phyloP scores from a whole-genome alignment of 2,797 vertebrate species.

The Fringilla coelebs region DNA sequence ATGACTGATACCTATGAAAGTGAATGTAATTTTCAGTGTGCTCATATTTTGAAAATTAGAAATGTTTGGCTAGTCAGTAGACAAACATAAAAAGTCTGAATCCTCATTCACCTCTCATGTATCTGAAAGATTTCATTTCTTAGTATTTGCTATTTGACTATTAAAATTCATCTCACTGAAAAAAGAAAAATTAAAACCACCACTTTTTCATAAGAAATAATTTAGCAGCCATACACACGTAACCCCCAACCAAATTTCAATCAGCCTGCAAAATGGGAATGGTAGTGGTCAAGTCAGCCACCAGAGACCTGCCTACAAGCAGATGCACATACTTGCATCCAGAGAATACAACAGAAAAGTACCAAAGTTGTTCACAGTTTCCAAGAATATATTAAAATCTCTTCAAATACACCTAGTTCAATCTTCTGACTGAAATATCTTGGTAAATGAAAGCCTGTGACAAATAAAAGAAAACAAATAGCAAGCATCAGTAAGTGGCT shows the following conservation, averaged over 20 bases:
- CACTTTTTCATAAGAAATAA: neutral
- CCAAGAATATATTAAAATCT: neutral
- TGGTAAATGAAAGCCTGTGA: slow-evolving; percentile 43
- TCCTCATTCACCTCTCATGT: neutral
- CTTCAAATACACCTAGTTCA: neutral
- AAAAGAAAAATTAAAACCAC: neutral
- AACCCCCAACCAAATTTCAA: neutral
- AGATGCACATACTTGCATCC: neutral
- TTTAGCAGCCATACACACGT: neutral
- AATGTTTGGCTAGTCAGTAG: neutral
- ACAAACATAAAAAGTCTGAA: neutral
- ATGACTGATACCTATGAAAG: neutral
- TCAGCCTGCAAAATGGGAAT: neutral
- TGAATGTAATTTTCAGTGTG: neutral
- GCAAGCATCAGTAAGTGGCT: slow-evolving; percentile 13
- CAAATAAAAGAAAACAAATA: slow-evolving; percentile 53
- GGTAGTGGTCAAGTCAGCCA: neutral
- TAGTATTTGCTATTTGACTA: neutral
- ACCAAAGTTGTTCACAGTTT: neutral
- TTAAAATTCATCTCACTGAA: neutral
- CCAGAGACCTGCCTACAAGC: neutral
- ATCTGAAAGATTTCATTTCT: neutral
- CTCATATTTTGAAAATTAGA: neutral
- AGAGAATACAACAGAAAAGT: neutral
- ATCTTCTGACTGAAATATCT: neutral